Conservation (phyloP, 2,888 invertebrate species). For the Aporophyla lueneburgensis region DNA sequence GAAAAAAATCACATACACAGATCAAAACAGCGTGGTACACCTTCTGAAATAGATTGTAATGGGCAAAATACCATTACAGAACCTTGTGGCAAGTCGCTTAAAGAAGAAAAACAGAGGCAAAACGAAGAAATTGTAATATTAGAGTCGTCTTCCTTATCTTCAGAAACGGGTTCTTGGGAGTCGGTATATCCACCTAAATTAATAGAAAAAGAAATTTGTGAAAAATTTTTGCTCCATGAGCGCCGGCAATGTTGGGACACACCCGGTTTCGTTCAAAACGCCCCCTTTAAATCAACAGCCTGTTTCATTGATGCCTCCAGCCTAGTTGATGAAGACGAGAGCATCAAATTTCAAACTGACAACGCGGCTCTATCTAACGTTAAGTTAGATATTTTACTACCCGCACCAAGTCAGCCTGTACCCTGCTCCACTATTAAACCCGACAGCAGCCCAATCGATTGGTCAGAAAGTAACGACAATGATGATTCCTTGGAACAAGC, state of each 20-base stretch:
- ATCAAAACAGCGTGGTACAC: slow-evolving; percentile 66
- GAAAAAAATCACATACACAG: slow-evolving; percentile 70
- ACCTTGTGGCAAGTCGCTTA: slow-evolving; percentile 78
- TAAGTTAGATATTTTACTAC: slow-evolving; percentile 68
- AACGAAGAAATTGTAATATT: slow-evolving; percentile 92
- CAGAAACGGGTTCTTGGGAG: slow-evolving; percentile 93
- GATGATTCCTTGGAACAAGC: slow-evolving; percentile 85
- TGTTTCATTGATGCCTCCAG: slow-evolving; percentile 95
- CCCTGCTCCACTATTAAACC: slow-evolving; percentile 78
- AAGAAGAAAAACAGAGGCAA: slow-evolving; percentile 91
- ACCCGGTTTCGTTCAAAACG: slow-evolving; percentile 71
- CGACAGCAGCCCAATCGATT: slow-evolving; percentile 81
- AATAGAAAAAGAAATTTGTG: slow-evolving; percentile 84
- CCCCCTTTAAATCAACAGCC: slow-evolving; percentile 80
- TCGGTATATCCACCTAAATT: slow-evolving; percentile 90
- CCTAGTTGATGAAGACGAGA: slow-evolving; percentile 92
- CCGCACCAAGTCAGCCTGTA: slow-evolving; percentile 77
- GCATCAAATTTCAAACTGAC: slow-evolving; percentile 65
- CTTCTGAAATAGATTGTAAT: slow-evolving; percentile 69
- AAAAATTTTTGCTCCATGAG: slow-evolving; percentile 84
- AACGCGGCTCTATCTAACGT: slow-evolving; percentile 47
- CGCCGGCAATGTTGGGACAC: slow-evolving; percentile 78
- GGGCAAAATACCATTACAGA: slow-evolving; percentile 70
- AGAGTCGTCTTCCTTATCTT: slow-evolving; percentile 92
- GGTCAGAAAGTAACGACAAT: slow-evolving; percentile 84